Percentiles rank a stretch among this genome's conserved stretches.
Conservation (phyloP, 2,797 vertebrate species). For the Dallia pectoralis region DNA sequence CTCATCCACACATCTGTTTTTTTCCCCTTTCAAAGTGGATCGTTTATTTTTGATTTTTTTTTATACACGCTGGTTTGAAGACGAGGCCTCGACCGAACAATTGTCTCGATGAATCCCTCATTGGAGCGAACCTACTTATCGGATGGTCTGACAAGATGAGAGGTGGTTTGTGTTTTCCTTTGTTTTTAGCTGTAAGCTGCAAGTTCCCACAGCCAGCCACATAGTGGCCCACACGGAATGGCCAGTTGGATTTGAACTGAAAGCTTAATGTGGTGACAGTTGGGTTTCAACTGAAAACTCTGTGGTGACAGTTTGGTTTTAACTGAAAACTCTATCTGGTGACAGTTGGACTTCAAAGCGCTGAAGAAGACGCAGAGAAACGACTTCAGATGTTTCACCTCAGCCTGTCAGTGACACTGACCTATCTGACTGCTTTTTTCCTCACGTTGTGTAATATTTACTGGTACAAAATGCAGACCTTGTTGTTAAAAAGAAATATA, state of each 20-base stretch:
- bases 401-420: slow-evolving; percentile 28
- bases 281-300: neutral
- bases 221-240: no score
- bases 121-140: slow-evolving; percentile 42
- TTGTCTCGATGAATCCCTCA: slow-evolving; percentile 31
- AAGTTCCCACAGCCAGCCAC: slow-evolving; percentile 10
- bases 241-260: slow-evolving; percentile 7
- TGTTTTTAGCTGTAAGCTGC: slow-evolving; percentile 14
- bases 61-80: slow-evolving; percentile 55
- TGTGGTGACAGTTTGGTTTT: slow-evolving; percentile 1
- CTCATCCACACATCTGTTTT: slow-evolving; percentile 55
- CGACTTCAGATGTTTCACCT: slow-evolving; percentile 54
- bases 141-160: slow-evolving; percentile 3
- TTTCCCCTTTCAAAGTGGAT: slow-evolving; percentile 46
- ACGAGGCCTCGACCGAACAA: slow-evolving; percentile 46
- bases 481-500: slow-evolving; percentile 54
- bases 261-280: neutral
- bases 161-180: neutral
- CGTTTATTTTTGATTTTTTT: slow-evolving; percentile 43
- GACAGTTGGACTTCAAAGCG: slow-evolving; percentile 16
- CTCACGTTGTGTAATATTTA: slow-evolving; percentile 35
- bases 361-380: slow-evolving; percentile 37
- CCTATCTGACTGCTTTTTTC: neutral
- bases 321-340: slow-evolving; percentile 4
- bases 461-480: slow-evolving; percentile 60